phyloP scores from a whole-genome alignment of 2,888 invertebrate species.

The Dorcus parallelipipedus region DNA sequence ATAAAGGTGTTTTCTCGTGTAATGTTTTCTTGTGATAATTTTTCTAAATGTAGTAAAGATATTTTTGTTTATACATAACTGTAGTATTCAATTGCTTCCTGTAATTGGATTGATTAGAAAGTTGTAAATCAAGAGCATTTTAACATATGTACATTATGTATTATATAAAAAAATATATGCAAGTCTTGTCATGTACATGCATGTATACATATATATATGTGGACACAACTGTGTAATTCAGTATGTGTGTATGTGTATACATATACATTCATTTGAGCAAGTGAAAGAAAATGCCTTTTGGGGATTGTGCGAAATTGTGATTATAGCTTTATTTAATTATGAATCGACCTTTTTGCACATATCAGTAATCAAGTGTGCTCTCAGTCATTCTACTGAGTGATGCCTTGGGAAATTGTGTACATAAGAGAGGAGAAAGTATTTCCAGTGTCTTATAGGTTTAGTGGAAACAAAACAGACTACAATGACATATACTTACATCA shows the following conservation, averaged over 20 bases:
- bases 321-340: slow-evolving; percentile 41
- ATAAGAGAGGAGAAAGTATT: slow-evolving; percentile 29
- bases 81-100: slow-evolving; percentile 12
- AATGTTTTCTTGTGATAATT: slow-evolving; percentile 32
- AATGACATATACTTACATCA: slow-evolving; percentile 13
- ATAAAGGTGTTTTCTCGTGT: slow-evolving; percentile 17
- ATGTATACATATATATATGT: slow-evolving; percentile 7
- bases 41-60: slow-evolving; percentile 18
- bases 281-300: slow-evolving; percentile 12
- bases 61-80: slow-evolving; percentile 19
- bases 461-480: slow-evolving; percentile 19
- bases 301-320: slow-evolving; percentile 31
- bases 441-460: slow-evolving; percentile 36
- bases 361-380: slow-evolving; percentile 35
- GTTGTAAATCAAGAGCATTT: not conserved
- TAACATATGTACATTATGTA: slow-evolving; percentile 19
- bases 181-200: not conserved
- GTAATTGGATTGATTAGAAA: not conserved
- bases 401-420: slow-evolving; percentile 44
- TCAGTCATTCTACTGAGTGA: slow-evolving; percentile 40
- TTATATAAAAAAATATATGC: slow-evolving; percentile 19
- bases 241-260: too few relatives aligned
- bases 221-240: not conserved
- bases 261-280: not conserved
- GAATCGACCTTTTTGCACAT: slow-evolving; percentile 48